Conservation (phyloP, 2,888 invertebrate species). For the Ametastegia equiseti region DNA sequence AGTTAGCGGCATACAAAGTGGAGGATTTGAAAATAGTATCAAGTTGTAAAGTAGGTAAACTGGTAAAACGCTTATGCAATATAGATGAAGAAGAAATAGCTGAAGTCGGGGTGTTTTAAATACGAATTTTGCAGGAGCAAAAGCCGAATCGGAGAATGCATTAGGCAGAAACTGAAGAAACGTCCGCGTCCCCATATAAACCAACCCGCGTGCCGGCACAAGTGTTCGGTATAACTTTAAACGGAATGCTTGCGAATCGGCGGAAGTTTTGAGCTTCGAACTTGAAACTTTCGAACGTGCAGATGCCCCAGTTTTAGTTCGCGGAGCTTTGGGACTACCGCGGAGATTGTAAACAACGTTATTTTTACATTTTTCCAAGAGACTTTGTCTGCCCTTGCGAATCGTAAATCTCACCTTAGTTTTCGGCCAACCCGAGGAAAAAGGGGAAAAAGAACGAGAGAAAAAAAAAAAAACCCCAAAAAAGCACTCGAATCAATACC, state of each 20-base stretch:
- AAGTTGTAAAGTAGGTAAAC: constrained; percentile 18
- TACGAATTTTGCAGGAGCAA: constrained; percentile 17
- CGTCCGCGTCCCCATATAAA: background rate
- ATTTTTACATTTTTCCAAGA: constrained; percentile 55
- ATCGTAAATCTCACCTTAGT: constrained; percentile 16
- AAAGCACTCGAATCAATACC: background rate
- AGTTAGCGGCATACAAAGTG: background rate
- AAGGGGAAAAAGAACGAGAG: background rate
- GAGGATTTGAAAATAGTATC: constrained; percentile 6
- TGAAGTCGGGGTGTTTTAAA: background rate
- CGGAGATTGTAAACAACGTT: constrained; percentile 57
- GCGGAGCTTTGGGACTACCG: constrained; percentile 38
- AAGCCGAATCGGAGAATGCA: constrained; percentile 35
- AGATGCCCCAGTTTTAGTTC: constrained; percentile 58
- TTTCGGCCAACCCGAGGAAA: background rate
- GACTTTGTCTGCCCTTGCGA: background rate
- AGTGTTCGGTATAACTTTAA: constrained; percentile 31
- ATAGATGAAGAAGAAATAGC: background rate
- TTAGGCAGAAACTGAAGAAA: background rate
- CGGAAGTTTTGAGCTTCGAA: constrained; percentile 14
- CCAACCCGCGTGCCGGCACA: constrained; percentile 1
- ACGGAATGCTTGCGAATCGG: background rate
- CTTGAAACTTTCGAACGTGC: constrained; percentile 42
- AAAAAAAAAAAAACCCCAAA: background rate
- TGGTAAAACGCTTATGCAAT: constrained; percentile 21